phyloP scores from a whole-genome alignment of 1,140 invertebrate genomes.

The Helicoverpa armigera region DNA sequence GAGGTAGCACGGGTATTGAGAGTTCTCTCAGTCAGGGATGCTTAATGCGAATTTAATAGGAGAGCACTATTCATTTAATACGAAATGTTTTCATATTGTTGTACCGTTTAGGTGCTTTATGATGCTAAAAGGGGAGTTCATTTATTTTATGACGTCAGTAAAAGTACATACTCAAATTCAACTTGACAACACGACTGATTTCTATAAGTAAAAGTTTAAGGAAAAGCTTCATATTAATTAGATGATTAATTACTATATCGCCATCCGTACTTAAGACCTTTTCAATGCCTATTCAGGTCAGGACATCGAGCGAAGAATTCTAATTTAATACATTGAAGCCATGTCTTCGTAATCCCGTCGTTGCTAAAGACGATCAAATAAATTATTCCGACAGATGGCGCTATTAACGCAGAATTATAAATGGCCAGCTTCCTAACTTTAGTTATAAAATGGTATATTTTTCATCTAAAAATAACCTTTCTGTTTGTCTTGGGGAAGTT shows the following conservation, averaged over 20 bases:
- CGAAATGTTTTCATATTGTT: not conserved
- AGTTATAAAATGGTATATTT: not conserved
- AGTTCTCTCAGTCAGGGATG: conserved; percentile 8
- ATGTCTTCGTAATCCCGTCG: conserved; percentile 24
- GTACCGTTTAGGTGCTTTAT: not conserved
- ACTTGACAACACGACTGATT: no score
- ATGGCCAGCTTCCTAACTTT: not conserved
- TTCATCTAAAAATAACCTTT: not conserved
- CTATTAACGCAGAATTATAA: conserved; percentile 40
- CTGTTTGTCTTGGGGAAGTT: not conserved
- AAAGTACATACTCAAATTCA: not conserved
- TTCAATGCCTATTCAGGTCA: conserved; percentile 2
- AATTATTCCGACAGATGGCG: conserved; percentile 35
- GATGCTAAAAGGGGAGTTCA: no score
- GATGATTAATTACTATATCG: not conserved
- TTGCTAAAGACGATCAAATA: conserved; percentile 15
- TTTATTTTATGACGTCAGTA: not conserved
- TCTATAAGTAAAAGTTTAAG: no score
- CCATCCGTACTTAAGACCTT: not conserved
- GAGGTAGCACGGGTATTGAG: not conserved
- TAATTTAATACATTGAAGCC: conserved; percentile 32
- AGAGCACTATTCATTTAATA: not conserved
- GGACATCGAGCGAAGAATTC: conserved; percentile 18
- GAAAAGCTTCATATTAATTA: no score
- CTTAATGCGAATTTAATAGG: not conserved